Base-by-base conservation (phyloP, 2,113 vertebrate genomes). In the Psammodynastes pulverulentus region DNA sequence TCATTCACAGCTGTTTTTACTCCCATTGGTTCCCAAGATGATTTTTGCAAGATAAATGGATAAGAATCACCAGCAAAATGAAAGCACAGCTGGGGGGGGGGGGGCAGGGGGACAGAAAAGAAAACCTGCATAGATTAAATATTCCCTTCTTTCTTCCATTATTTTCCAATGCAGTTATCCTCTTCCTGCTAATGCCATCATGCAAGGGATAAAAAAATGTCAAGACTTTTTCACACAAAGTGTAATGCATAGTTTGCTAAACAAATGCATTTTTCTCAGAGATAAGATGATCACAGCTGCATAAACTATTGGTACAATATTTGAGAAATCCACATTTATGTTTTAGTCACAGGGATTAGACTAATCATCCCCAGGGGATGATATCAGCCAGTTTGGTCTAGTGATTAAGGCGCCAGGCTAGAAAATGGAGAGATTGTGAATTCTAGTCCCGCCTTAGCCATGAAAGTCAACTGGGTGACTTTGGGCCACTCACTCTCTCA, bases 41-140 rank as follows among this genome's bases (percentile, higher is more conserved):
- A 9, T 21, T 45, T 89, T 89, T 67, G 54, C 6, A 29, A 26
- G 58, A 29, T 29, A 89, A 89, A n/a, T 43, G 24, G 58, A 1
- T 49, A 58, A 19, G 24, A 46, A 72, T 5, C 56, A 23, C 26
- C 12, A 62, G 58, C 51, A 88, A 9, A 9, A 51, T 89, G 34
- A 89, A 89, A 89, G 29, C 17, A 62, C 2, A 39, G 17, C 51
- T 51, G 26, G 4, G 34, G 21, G 9, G 52, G 3, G 43, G 7
- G 10, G 24, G n/a, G n/a, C n/a, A n/a, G n/a, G 0, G 24, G 0
- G 9, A 53, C 19, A 3, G 8, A 10, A 1, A 26, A 45, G 43
- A 62, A 12, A 34, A 21, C 52, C n/a, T 21, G 7, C 19, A 67
- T 48, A 58, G 88, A n/a, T 67, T 62, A 67, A 49, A 29, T 8